Evolutionary conservation across 2,888 invertebrate species (phyloP).

Genomic region (Eupithecia abbreviata): DNA sequence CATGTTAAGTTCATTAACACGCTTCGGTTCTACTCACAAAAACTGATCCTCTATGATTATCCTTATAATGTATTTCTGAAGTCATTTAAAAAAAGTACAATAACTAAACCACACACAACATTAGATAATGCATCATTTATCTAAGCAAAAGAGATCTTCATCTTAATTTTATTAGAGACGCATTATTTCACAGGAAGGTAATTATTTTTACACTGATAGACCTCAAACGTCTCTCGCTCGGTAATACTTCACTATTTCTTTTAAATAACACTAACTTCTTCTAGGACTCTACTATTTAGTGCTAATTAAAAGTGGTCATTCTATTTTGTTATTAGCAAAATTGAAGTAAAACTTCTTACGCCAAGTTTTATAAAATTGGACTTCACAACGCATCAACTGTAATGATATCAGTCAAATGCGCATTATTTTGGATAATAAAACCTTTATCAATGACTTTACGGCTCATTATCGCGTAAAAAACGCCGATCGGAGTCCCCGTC

Average conservation of each 20-base stretch:
- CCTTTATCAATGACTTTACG: conserved; percentile 37
- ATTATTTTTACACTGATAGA: not conserved
- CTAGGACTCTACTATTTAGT: not conserved
- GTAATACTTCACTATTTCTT: not conserved
- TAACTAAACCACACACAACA: not conserved
- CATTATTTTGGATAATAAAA: conserved; percentile 19
- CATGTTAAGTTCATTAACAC: no score
- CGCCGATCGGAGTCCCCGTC: not conserved
- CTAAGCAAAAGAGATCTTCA: not conserved
- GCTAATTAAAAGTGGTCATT: not conserved
- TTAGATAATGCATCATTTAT: not conserved
- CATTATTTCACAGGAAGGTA: not conserved
- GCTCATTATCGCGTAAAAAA: conserved; percentile 30
- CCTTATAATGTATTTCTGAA: not conserved
- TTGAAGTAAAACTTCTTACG: not conserved
- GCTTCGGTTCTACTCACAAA: not conserved
- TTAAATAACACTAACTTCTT: not conserved
- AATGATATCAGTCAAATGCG: conserved; percentile 22
- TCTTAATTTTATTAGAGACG: not conserved
- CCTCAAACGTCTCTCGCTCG: not conserved
- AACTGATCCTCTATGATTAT: not conserved
- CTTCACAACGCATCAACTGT: not conserved
- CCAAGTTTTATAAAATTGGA: not conserved
- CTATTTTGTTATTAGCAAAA: not conserved
- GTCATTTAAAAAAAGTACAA: not conserved